Evolutionary conservation across 1,140 invertebrate species (phyloP), one percentile per base, ranked within the genome.

Genomic region (Platyscapa corneri): DNA sequence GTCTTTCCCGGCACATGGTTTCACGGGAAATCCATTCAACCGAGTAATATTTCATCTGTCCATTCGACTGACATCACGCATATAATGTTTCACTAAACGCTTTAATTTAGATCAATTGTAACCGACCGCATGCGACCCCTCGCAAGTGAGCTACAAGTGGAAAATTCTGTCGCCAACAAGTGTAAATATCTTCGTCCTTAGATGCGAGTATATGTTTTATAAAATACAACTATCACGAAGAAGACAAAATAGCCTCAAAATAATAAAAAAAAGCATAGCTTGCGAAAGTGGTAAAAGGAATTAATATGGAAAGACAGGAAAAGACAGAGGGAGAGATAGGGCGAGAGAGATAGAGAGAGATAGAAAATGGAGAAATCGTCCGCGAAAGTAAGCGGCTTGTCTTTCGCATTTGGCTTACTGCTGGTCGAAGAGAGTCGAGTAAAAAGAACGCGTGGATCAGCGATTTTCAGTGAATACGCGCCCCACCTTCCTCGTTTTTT

Each of bases 381-480:
- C n/a, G 46, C 32, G 53, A 56, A 82, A 64, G 53, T 46, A 56
- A 53, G 34, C 37, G 72, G 37, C 72, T 75, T 76, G 82, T 75
- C 72, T 75, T 27, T 60, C 27, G 81, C 49, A 72, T 77, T 75
- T 60, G 74, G 60, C 30, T 65, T 77, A 83, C 60, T 49, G 60
- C 75, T 32, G 74, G 82, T 76, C 75, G 60, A 77, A 83, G 30
- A 39, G 30, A 72, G 65, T 20, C 20, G 32, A 18, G 65, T 32
- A 82, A 70, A 82, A 70, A 82, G 79, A 82, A 70, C 30, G 65
- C 42, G 23, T 30, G 65, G 65, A 82, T 82, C 65, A 82, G 39
- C 65, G 79, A 53, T 70, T 72, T 39, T 72, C 64, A 53, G n/a
- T 20, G 79, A 81, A 37, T 16, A 3, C 60, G 46, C 49, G 3